Percentiles rank a stretch among this genome's conserved stretches.
Conservation (phyloP, 2,113 vertebrate genomes). For the Dissostichus mawsoni region DNA sequence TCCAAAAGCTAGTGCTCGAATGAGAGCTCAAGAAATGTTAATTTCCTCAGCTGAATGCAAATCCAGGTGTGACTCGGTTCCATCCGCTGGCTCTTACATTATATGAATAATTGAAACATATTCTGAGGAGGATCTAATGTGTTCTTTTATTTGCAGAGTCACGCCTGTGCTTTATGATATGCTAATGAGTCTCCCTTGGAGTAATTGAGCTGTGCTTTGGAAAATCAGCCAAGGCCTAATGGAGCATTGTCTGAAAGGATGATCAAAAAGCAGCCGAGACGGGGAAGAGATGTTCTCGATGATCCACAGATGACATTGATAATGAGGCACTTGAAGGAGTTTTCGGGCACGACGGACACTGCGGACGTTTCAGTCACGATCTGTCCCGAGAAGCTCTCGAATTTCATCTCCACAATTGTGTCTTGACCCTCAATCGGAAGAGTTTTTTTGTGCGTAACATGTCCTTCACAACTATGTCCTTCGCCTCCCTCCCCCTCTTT, state of each 20-base stretch:
- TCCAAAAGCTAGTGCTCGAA: conserved; percentile 17
- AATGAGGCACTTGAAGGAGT: conserved; percentile 55
- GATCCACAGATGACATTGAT: conserved; percentile 56
- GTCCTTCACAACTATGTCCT: conserved; percentile 52
- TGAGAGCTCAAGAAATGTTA: conserved; percentile 28
- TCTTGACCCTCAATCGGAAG: conserved; percentile 19
- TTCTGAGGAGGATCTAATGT: conserved; percentile 61
- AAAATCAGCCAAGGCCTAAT: conserved; percentile 66
- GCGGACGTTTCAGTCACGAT: conserved; percentile 29
- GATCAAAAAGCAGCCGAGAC: conserved; percentile 62
- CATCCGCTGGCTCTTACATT: conserved; percentile 40
- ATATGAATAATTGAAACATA: conserved; percentile 66
- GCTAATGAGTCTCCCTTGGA: conserved; percentile 72
- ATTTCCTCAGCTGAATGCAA: conserved; percentile 51
- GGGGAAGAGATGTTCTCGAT: conserved; percentile 59
- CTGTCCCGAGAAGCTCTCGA: conserved; percentile 6
- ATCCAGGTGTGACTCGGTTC: conserved; percentile 39
- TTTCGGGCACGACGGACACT: conserved; percentile 43
- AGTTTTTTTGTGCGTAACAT: conserved; percentile 15
- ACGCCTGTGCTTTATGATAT: conserved; percentile 78
- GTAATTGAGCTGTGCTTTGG: conserved; percentile 71
- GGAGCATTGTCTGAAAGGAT: conserved; percentile 61
- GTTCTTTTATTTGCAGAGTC: conserved; percentile 80
- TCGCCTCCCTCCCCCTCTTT: conserved; percentile 19
- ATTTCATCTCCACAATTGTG: conserved; percentile 26